Evolutionary conservation across 2,113 vertebrate genomes (phyloP).

Genomic region (Trematocara nigrifrons): DNA sequence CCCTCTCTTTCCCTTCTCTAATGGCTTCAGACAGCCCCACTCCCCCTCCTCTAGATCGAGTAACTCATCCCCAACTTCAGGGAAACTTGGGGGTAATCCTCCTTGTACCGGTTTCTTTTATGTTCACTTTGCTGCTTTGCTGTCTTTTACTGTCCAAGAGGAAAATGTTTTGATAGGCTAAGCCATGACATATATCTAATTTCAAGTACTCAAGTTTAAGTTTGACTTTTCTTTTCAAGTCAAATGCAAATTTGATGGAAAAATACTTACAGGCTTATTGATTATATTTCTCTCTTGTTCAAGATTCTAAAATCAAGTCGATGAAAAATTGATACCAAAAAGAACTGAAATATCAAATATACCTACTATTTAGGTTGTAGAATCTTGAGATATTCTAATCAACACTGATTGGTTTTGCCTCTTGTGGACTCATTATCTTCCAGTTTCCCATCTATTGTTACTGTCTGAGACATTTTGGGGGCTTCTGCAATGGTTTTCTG

Average conservation of each 20-base stretch:
- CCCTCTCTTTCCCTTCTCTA: conserved; percentile 38
- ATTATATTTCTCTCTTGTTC: background rate
- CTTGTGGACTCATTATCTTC: background rate
- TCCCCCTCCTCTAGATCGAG: conserved; percentile 41
- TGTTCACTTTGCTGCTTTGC: background rate
- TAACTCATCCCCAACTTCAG: conserved; percentile 33
- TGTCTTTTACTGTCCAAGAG: background rate
- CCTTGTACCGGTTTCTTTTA: background rate
- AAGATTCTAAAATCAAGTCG: background rate
- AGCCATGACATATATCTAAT: background rate
- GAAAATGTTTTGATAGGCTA: background rate
- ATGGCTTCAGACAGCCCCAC: conserved; percentile 40
- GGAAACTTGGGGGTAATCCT: conserved; percentile 64
- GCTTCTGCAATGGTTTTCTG: background rate
- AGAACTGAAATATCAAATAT: background rate
- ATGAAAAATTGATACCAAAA: background rate
- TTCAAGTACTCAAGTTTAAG: background rate
- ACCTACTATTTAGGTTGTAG: background rate
- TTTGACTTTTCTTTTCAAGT: background rate
- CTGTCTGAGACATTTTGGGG: background rate
- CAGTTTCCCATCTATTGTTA: background rate
- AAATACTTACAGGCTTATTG: background rate
- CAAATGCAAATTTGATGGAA: background rate
- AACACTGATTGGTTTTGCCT: background rate
- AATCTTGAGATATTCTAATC: background rate